These are phyloP conservation scores for Leucania comma DNA, from an alignment of 2,888 invertebrate genomes.

Conservation along the genomic window DNA sequence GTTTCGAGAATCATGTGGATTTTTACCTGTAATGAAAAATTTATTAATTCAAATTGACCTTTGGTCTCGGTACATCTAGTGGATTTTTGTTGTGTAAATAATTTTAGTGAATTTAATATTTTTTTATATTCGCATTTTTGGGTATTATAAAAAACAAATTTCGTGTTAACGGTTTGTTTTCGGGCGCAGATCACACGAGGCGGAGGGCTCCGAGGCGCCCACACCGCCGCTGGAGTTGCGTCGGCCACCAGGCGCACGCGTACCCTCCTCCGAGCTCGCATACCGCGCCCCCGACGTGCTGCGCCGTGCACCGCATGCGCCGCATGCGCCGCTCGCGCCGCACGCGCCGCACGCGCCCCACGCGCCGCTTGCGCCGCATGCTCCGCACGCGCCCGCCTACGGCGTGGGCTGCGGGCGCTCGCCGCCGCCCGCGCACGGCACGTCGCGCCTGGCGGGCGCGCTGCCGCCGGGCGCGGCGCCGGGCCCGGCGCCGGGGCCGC, in stretches of 20 bases:
- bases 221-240: constrained; percentile 94
- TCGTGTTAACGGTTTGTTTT: background rate
- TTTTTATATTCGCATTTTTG: no score
- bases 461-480: constrained; percentile 55
- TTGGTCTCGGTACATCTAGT: no score
- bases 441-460: constrained; percentile 48
- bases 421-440: constrained; percentile 70
- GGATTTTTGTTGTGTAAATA: no score
- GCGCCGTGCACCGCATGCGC: constrained; percentile 49
- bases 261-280: constrained; percentile 87
- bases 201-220: constrained; percentile 91
- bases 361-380: constrained; percentile 81
- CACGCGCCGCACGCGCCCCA: constrained; percentile 68
- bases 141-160: no score
- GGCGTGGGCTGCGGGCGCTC: constrained; percentile 52
- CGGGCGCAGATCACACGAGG: constrained; percentile 87
- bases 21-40: no score
- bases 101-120: no score
- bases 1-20: background rate
- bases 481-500: constrained; percentile 86
- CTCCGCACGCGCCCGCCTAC: constrained; percentile 45
- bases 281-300: constrained; percentile 82
- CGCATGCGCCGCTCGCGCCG: constrained; percentile 84
- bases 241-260: constrained; percentile 91
- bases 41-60: no score